phyloP scores from a whole-genome alignment of 2,797 vertebrate genomes.

The Syngnathus rostellatus region DNA sequence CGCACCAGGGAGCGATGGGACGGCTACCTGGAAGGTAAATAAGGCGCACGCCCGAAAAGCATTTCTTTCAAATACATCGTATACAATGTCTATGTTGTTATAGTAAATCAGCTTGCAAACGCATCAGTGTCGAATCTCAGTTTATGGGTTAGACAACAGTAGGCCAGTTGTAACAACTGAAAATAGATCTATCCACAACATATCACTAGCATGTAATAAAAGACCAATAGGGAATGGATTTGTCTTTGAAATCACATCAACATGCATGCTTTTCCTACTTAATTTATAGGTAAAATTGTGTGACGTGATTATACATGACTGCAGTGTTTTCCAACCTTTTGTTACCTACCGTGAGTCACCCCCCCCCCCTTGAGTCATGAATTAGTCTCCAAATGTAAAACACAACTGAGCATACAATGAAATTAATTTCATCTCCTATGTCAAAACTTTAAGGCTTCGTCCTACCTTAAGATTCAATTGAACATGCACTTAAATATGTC shows the following conservation, averaged over 20 bases:
- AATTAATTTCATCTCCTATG: no score
- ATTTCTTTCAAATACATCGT: neutral
- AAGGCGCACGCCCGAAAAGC: constrained; percentile 13
- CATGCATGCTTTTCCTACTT: neutral
- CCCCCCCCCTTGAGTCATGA: no score
- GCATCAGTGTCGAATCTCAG: neutral
- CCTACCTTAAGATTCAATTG: no score
- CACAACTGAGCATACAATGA: no score
- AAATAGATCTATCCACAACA: neutral
- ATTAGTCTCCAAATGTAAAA: no score
- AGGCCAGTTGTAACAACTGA: neutral
- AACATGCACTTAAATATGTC: no score
- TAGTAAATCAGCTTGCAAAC: neutral
- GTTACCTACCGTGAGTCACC: no score
- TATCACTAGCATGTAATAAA: neutral
- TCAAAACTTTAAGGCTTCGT: no score
- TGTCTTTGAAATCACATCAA: neutral
- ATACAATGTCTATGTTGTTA: neutral
- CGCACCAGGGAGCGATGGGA: constrained; percentile 78
- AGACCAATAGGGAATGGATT: no score
- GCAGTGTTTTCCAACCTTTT: no score
- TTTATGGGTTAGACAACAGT: neutral
- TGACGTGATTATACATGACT: no score
- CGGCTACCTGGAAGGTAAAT: constrained; percentile 85
- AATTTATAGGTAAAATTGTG: neutral